Evolutionary conservation across 2,888 invertebrate species (phyloP).

Genomic region (Saturnia japonica): DNA sequence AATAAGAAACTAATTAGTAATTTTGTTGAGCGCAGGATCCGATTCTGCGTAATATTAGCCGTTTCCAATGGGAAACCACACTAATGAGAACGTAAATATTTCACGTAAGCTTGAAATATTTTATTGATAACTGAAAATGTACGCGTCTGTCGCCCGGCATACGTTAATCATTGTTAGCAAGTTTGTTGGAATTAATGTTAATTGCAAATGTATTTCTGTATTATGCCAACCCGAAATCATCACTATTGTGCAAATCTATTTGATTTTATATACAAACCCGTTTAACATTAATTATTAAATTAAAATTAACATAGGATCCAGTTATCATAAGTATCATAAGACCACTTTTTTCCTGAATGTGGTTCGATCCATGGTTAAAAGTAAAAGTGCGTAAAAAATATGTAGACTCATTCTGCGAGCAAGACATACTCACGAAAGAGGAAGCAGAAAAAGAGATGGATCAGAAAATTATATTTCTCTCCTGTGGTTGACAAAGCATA

Average conservation of each 20-base stretch:
- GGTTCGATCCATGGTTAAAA: neutral
- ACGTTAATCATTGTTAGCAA: conserved; percentile 36
- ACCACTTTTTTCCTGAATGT: neutral
- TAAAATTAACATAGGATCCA: neutral
- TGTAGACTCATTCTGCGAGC: neutral
- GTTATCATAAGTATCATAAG: neutral
- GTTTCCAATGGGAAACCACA: conserved; percentile 43
- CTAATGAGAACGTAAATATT: conserved; percentile 71
- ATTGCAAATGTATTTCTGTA: neutral
- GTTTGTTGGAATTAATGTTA: conserved; percentile 30
- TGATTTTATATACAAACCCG: neutral
- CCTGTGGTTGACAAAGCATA: no score
- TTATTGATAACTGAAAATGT: conserved; percentile 53
- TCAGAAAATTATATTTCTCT: no score
- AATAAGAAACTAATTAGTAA: conserved; percentile 60
- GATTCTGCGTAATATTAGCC: conserved; percentile 54
- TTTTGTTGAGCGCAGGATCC: conserved; percentile 52
- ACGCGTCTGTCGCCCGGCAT: conserved; percentile 31
- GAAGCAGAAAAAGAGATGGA: no score
- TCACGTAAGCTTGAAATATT: conserved; percentile 53
- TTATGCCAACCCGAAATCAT: neutral
- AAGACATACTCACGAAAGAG: neutral
- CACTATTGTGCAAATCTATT: neutral
- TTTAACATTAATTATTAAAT: neutral
- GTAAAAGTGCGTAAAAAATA: neutral